phyloP scores from a whole-genome alignment of 2,888 invertebrate genomes.

The Acanthosoma haemorrhoidale region DNA sequence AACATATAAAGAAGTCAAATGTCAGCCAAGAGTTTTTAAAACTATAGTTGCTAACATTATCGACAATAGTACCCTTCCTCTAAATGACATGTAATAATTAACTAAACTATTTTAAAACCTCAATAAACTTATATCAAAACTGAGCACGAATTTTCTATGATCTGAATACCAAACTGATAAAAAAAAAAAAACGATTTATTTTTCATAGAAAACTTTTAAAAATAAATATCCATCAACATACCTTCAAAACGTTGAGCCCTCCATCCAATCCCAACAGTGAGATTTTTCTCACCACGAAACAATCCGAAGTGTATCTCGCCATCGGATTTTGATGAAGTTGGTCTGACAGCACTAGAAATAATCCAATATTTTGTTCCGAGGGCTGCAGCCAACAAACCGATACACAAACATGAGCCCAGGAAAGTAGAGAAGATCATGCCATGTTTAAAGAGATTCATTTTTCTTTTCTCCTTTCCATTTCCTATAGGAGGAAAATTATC shows the following conservation, averaged over 20 bases:
- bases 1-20: too few species aligned
- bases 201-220: too few species aligned
- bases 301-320: conserved; percentile 79
- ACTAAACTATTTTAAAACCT: too few species aligned
- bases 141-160: too few species aligned
- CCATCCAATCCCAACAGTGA: conserved; percentile 77
- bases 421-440: conserved; percentile 78
- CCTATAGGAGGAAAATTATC: conserved; percentile 19
- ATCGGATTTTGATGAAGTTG: conserved; percentile 52
- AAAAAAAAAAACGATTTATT: too few species aligned
- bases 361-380: conserved; percentile 78
- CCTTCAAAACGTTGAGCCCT: conserved; percentile 70
- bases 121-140: too few species aligned
- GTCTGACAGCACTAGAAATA: conserved; percentile 64
- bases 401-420: conserved; percentile 69
- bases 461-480: conserved; percentile 36
- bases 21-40: too few species aligned
- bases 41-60: too few species aligned
- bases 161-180: too few species aligned
- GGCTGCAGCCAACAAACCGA: conserved; percentile 73
- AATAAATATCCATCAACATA: too few species aligned
- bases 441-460: conserved; percentile 64
- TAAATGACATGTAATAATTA: too few species aligned
- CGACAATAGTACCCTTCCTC: too few species aligned
- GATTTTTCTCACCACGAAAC: conserved; percentile 75